Percentiles rank a stretch among this genome's conserved stretches.
phyloP scores from a whole-genome alignment of 2,797 vertebrate genomes.

The Acanthurus leucopareius region DNA sequence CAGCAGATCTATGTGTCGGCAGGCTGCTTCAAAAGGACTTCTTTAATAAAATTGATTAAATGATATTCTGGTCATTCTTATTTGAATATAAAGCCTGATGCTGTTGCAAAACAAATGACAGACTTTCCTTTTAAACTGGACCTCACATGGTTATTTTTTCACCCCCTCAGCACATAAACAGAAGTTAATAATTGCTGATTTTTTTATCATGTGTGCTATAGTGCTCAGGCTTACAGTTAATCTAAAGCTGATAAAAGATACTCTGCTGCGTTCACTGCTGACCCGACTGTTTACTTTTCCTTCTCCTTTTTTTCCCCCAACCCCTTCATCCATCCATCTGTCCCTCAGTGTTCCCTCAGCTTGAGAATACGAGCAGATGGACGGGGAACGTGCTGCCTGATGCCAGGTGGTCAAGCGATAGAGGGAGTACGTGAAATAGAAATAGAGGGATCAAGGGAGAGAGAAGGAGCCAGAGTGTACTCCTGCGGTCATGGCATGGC shows the following conservation, averaged over 20 bases:
- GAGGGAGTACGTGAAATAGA: constrained; percentile 36
- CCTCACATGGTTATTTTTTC: constrained; percentile 7
- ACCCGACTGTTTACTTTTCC: constrained; percentile 72
- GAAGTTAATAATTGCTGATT: constrained; percentile 54
- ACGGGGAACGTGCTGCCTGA: constrained; percentile 46
- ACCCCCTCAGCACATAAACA: constrained; percentile 7
- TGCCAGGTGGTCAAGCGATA: constrained; percentile 67
- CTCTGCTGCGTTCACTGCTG: constrained; percentile 53
- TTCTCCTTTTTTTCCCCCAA: constrained; percentile 53
- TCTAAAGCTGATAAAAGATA: constrained; percentile 70
- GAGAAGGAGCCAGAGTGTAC: constrained; percentile 36
- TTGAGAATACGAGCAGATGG: constrained; percentile 82
- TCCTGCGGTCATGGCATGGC: constrained; percentile 43
- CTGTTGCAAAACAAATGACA: constrained; percentile 10
- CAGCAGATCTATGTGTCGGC: constrained; percentile 41
- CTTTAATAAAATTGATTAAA: constrained; percentile 19
- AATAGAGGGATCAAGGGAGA: constrained; percentile 12
- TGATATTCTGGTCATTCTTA: constrained; percentile 22
- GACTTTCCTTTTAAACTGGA: constrained; percentile 14
- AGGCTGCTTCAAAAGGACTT: background rate
- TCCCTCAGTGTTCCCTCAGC: constrained; percentile 56
- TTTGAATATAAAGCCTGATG: constrained; percentile 8
- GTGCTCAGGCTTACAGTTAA: constrained; percentile 39
- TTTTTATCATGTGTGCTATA: constrained; percentile 36
- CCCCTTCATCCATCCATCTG: constrained; percentile 62